Base-by-base conservation (phyloP, 2,888 invertebrate species). In the Pollenia griseotomentosa region DNA sequence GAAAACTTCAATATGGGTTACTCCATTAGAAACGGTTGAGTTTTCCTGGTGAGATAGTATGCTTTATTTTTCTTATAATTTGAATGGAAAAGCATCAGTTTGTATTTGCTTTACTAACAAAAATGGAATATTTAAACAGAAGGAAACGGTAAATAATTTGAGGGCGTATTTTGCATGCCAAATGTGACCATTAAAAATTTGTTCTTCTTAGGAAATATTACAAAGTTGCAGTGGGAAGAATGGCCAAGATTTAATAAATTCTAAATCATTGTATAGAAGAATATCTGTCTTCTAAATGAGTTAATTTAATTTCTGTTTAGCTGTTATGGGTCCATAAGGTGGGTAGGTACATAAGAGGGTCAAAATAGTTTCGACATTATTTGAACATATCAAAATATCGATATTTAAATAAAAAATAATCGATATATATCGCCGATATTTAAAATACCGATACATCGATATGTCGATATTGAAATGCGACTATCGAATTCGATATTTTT, bases 1-100 rank as follows among this genome's bases (percentile, higher is more conserved):
- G 68, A n/a, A 48, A 11, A 53, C 11, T 57, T 7, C 44, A 55
- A 55, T 81, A 83, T 71, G 70, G 61, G 53, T n/a, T 10, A 16
- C 57, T 83, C 53, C 63, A 63, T 48, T 46, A 12, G 7, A 55
- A 40, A 12, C 40, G 59, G 3, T 46, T 81, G 9, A 10, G 4
- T 11, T 8, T 48, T 8, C 11, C 0, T 2, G 8, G 0, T 44
- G 19, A 9, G 23, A 12, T 12, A 14, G 1, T 7, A 14, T 46
- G 4, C 19, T n/a, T 44, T 19, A 1, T 12, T 0, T 23, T 14
- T 23, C 2, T 14, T 12, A 9, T 0, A 5, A 19, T 65, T 65
- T 71, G 16, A 9, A 48, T 57, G 48, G 48, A 74, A 66, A 23
- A 10, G 12, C 46, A 46, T 14, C 10, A 33, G 33, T 23, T 12